Base-by-base conservation (phyloP, 2,797 vertebrate genomes). In the Melanotaenia pygmaea region DNA sequence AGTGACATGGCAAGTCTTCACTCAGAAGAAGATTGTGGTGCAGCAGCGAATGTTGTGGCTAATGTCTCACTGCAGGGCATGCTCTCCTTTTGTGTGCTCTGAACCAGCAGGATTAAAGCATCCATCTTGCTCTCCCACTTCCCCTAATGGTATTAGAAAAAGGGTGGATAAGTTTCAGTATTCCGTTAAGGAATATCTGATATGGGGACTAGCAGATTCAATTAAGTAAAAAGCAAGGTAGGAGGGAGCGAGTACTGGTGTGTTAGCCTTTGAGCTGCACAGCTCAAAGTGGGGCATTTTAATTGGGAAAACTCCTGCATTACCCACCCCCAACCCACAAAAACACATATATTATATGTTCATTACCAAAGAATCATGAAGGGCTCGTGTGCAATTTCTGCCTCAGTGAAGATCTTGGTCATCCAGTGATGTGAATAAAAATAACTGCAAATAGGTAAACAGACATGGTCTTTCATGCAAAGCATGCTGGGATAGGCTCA, bases 121-220 rank as follows among this genome's bases (percentile, higher is more conserved):
- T 93, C 91, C 87, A 85, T 93, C 93, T 92, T 89, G 79, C 84
- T 87, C 85, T 83, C 83, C 85, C 18, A 67, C 82, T 76, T 87
- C 84, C 81, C 83, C 87, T 94, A 93, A 93, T 94, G 89, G 87
- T 91, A 93, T 94, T 94, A 94, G 92, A 86, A 90, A 90, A 91
- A 89, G 83, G 86, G 70, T 87, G 90, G 92, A 94, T 92, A 83
- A 92, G 83, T 90, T 93, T 94, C 91, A 91, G 91, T 88, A 91
- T 93, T 93, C 92, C 53, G 91, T 93, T 92, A 88, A 93, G 87
- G 91, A 93, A 93, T 92, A 94, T 93, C 92, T 93, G 93, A 94
- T 94, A 90, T 72, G 84, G 86, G 85, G 81, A 89, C 74, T 26
- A 83, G 81, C 89, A 88, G 86, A 94, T 95, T 94, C 90, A 93